Evolutionary conservation across 2,113 vertebrate genomes (phyloP), one percentile per base, ranked within the genome.

Genomic region (Bambusicola thoracicus): DNA sequence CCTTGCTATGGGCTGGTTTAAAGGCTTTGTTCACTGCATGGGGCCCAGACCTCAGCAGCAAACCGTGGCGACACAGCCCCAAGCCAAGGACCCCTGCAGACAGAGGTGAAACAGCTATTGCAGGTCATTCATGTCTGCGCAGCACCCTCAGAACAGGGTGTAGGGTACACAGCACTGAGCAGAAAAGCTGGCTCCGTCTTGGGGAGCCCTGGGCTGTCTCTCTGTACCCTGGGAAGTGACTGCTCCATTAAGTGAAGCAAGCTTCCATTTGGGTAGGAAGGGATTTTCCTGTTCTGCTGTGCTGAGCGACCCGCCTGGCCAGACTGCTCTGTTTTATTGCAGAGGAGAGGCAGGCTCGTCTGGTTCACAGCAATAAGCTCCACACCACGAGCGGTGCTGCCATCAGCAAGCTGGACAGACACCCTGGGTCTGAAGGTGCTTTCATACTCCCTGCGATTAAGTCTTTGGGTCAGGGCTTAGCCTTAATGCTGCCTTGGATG

Each of bases 101-200:
- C 58, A 36, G 61, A 5, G 24, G 2, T 18, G 51, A 49, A 36
- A 21, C 15, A 7, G 62, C 21, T 34, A 11, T 16, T 29, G 21
- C 58, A 22, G 51, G 43, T 24, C 66, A 44, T 21, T 27, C 4
- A 8, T 11, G 24, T 38, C 34, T 17, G 59, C 36, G 17, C 34
- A 24, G 59, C 20, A 22, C 11, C 5, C 59, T 69, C 55, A 21
- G 24, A 34, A 17, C n/a, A 30, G 22, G 44, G 53, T 6, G n/a
- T 21, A 12, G 6, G 0, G 11, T 13, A 32, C 0, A 0, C 43
- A 17, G 59, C 59, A 1, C 10, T 3, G 49, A 49, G 68, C 13
- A 25, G 62, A 34, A 40, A 62, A 46, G 22, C 62, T 17, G 6
- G 20, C 13, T 67, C 32, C 30, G 1, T 36, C 49, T 43, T 16